phyloP scores from a whole-genome alignment of 2,797 vertebrate species.

The Lagorchestes hirsutus region DNA sequence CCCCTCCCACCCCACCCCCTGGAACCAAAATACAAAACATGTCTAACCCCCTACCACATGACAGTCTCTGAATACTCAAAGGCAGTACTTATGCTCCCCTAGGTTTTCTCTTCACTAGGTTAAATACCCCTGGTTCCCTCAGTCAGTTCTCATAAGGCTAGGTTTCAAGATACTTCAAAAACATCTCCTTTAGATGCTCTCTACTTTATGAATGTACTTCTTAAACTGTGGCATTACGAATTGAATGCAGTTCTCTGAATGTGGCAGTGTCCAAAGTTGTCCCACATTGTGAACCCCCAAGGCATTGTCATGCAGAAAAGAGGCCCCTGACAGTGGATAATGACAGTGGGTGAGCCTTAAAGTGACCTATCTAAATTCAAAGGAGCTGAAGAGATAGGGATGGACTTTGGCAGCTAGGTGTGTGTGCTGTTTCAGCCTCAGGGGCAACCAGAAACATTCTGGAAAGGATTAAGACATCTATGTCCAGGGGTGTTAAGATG shows the following conservation, averaged over 20 bases:
- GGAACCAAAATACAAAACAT: not conserved
- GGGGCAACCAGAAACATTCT: not conserved
- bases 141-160: not conserved
- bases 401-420: not conserved
- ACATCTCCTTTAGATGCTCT: not conserved
- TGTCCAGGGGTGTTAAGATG: not conserved
- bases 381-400: not conserved
- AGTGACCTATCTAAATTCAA: not conserved
- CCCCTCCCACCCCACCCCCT: not conserved
- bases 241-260: not conserved
- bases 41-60: not conserved
- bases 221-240: not conserved
- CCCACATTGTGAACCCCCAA: not conserved
- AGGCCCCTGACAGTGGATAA: constrained; percentile 4
- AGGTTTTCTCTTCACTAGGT: not conserved
- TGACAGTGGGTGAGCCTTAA: not conserved
- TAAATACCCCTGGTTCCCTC: not conserved
- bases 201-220: not conserved
- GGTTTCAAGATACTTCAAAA: not conserved
- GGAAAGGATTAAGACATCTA: not conserved
- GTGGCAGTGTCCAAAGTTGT: not conserved
- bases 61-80: not conserved
- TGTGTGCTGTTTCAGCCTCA: not conserved
- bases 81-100: not conserved
- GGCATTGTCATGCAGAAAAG: not conserved